Percentiles rank a stretch among this genome's conserved stretches.
These are phyloP conservation scores for Alloscopus bannaensis DNA, from an alignment of 2,888 invertebrate genomes.

Conservation along the genomic window DNA sequence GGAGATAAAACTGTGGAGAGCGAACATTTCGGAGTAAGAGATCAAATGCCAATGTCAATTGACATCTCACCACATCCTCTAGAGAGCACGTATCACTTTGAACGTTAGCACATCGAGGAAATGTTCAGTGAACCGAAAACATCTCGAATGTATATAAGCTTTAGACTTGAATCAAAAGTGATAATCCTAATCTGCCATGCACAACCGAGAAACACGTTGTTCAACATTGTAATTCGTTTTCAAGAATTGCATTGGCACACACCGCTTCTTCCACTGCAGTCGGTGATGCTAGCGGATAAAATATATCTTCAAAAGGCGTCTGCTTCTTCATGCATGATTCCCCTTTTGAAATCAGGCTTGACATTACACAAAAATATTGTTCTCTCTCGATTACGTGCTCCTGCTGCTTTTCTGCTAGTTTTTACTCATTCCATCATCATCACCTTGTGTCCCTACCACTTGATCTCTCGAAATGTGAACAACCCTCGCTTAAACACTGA, in stretches of 20 bases:
- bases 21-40: conserved; percentile 34
- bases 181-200: conserved; percentile 22
- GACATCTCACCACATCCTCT: conserved; percentile 35
- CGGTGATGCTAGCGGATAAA: no score
- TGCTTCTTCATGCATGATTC: conserved; percentile 40
- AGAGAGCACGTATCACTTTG: conserved; percentile 1
- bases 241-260: no score
- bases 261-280: no score
- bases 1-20: conserved; percentile 2
- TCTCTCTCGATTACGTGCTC: conserved; percentile 21
- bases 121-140: conserved; percentile 7
- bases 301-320: no score
- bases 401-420: conserved; percentile 28
- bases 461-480: no score
- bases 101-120: conserved; percentile 9
- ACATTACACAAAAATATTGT: conserved; percentile 31
- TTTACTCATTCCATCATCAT: no score
- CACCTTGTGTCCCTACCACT: neutral
- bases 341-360: conserved; percentile 47
- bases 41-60: conserved; percentile 60
- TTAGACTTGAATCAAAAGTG: neutral
- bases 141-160: no score
- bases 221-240: no score
- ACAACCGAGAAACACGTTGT: conserved; percentile 15
- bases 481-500: no score